Evolutionary conservation across 2,113 vertebrate species (phyloP), one percentile per base, ranked within the genome.

Genomic region (Lamprotornis superbus): DNA sequence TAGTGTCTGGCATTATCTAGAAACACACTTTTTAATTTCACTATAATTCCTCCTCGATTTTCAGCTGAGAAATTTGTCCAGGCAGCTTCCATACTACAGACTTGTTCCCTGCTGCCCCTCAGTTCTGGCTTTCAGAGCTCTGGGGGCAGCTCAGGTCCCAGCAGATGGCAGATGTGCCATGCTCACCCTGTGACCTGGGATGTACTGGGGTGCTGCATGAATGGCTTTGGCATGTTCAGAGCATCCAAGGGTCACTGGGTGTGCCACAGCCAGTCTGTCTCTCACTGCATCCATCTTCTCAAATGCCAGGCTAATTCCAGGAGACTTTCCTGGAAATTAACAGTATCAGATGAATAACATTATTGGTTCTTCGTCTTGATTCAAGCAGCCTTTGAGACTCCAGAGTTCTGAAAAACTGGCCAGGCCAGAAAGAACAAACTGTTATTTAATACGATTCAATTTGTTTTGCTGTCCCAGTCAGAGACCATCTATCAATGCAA

Each of bases 171-270:
- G 27, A 52, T 28, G 53, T 71, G 33, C 11, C 3, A 0, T 20
- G 35, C n/a, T 33, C 2, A 0, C 33, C 27, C 49, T 35, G 3
- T n/a, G 24, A 7, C 17, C 30, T 46, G 60, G 33, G 20, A 44
- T 8, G 31, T 4, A 3, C 46, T 0, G 0, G 19, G 28, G 10
- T n/a, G n/a, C 73, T 87, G 37, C 1, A 0, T 4, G 30, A 40
- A 18, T 33, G 31, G 31, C n/a, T 70, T 19, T 0, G 0, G 28
- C 46, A 8, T 1, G 6, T 44, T 61, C 73, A 73, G 49, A 68
- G 30, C 70, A 60, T 9, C 53, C 71, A 25, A 18, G 18, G 24
- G 22, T 13, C 35, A 21, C 55, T 35, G 33, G 5, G 3, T 35
- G 20, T 81, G 63, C 47, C 56, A 30, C 8, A 61, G n/a, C 13